Evolutionary conservation across 1,140 invertebrate genomes (phyloP).

Genomic region (Plodia interpunctella): DNA sequence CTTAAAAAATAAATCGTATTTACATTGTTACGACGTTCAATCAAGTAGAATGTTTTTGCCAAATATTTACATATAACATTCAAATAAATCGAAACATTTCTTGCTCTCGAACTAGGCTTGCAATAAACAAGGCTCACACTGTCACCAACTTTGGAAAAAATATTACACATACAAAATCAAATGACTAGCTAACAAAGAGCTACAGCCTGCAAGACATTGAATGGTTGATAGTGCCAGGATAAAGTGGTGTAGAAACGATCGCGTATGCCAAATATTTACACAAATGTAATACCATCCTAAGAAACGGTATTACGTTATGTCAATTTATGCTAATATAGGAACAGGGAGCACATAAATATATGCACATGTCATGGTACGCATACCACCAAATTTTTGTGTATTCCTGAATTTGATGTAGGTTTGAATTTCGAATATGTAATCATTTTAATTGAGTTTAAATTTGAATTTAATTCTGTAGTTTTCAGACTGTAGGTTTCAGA

Average conservation of each 20-base stretch:
- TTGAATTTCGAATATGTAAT: too few relatives aligned
- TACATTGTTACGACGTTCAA: neutral
- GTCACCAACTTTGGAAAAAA: slow-evolving; percentile 11
- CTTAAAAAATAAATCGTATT: too few relatives aligned
- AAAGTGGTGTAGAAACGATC: slow-evolving; percentile 13
- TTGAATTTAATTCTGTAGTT: too few relatives aligned
- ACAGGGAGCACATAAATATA: neutral
- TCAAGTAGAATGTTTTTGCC: neutral
- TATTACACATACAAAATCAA: slow-evolving; percentile 12
- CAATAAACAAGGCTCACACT: slow-evolving; percentile 9
- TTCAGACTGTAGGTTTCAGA: too few relatives aligned
- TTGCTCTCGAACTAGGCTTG: neutral
- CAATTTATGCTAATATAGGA: slow-evolving; percentile 33
- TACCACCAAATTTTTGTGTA: too few relatives aligned
- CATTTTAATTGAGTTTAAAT: too few relatives aligned
- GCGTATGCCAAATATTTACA: slow-evolving; percentile 36
- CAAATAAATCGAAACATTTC: slow-evolving; percentile 6
- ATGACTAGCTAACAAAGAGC: slow-evolving; percentile 6
- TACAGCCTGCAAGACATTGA: neutral
- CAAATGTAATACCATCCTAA: slow-evolving; percentile 31
- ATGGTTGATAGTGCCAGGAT: neutral
- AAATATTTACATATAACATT: neutral
- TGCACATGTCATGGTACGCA: neutral
- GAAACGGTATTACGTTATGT: slow-evolving; percentile 33
- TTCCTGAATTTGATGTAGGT: too few relatives aligned